These are phyloP conservation scores for Meghimatium bilineatum DNA, from an alignment of 2,888 invertebrate species.

Conservation along the genomic window DNA sequence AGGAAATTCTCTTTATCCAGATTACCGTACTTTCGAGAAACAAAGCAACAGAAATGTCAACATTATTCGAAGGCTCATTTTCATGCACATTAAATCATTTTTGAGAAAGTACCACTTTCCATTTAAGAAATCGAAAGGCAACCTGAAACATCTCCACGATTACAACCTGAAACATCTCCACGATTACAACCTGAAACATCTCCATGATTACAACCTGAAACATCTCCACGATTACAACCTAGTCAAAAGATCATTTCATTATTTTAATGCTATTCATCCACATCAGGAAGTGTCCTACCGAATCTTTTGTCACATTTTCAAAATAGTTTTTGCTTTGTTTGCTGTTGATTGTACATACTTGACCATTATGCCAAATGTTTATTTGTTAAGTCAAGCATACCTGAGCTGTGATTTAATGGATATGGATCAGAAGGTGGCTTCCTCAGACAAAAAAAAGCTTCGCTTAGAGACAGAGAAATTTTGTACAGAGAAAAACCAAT, in stretches of 20 bases:
- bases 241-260: slow-evolving; percentile 8
- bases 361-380: not conserved
- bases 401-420: not conserved
- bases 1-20: no score
- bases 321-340: not conserved
- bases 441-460: not conserved
- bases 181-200: slow-evolving; percentile 2
- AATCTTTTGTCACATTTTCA: slow-evolving; percentile 2
- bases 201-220: slow-evolving; percentile 5
- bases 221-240: not conserved
- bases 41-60: not conserved
- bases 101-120: slow-evolving; percentile 2
- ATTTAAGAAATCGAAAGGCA: not conserved
- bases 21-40: not conserved
- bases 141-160: not conserved
- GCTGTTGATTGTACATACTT: not conserved
- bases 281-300: not conserved
- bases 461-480: not conserved
- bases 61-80: not conserved
- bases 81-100: slow-evolving; percentile 26
- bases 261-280: not conserved
- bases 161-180: not conserved
- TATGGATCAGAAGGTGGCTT: not conserved
- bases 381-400: not conserved
- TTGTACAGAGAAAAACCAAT: no score